Percentiles rank a stretch among this genome's conserved stretches.
These are phyloP conservation scores for Mnemiopsis leidyi DNA, from an alignment of 37 sponge, comb jelly and placozoan genomes.

Conservation along the genomic window DNA sequence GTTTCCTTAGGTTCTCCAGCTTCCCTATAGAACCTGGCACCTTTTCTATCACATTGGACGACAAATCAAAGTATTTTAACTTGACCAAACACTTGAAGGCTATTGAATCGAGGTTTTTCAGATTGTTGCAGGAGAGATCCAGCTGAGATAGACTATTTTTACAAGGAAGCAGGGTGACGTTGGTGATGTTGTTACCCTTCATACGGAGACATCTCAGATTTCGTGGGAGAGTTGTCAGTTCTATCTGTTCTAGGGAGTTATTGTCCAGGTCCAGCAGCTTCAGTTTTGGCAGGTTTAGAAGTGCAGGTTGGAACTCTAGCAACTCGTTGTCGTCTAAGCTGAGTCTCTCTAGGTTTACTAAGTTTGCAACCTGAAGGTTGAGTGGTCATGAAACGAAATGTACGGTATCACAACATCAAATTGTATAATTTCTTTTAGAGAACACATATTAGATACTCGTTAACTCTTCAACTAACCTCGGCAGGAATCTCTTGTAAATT, in stretches of 20 bases:
- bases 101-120: background rate
- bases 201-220: conserved; percentile 18
- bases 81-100: conserved; percentile 19
- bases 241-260: conserved; percentile 34
- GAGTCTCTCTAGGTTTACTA: conserved; percentile 41
- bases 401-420: too few relatives aligned
- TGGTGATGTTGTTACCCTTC: conserved; percentile 57
- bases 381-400: background rate
- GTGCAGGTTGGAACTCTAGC: conserved; percentile 17
- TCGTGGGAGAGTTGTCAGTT: background rate
- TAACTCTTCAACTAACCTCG: too few relatives aligned
- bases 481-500: conserved; percentile 17
- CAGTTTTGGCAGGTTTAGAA: conserved; percentile 23
- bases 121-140: conserved; percentile 44
- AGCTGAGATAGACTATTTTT: background rate
- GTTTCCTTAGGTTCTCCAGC: conserved; percentile 34
- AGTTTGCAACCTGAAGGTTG: background rate
- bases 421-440: background rate
- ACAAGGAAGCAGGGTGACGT: background rate
- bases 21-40: conserved; percentile 4
- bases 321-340: conserved; percentile 38
- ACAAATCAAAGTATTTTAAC: conserved; percentile 48
- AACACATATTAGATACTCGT: background rate
- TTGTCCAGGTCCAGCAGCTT: conserved; percentile 28
- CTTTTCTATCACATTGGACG: conserved; percentile 23